Evolutionary conservation across 2,797 vertebrate species (phyloP), one percentile per base, ranked within the genome.

Genomic region (Pogonophryne albipinna): DNA sequence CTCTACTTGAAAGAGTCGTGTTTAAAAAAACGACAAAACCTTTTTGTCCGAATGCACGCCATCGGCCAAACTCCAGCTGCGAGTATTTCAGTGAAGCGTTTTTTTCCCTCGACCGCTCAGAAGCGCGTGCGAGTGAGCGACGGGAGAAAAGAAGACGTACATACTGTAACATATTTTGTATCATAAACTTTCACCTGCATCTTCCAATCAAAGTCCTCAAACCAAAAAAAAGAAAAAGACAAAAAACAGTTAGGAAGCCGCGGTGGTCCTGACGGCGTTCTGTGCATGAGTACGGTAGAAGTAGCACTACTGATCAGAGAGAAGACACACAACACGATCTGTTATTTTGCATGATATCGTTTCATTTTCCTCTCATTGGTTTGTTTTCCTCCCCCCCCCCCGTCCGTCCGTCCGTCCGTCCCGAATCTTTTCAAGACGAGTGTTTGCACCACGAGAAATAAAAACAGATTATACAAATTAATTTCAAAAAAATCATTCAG

Each of bases 161-260:
- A 89, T 81, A 91, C 81, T 95, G 93, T 95, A 95, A 94, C 89
- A 94, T 94, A 93, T 93, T 94, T 95, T 95, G 93, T 95, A 94
- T 93, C 92, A 95, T 95, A 95, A 91, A 89, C 90, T 55, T 87
- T 92, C 94, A 94, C 92, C 89, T 92, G 94, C 94, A 95, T 94
- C 93, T 88, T 94, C 88, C 87, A 91, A 85, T 57, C 85, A 46
- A 62, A 78, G 61, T 61, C 79, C 78, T 83, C 83, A 64, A 70
- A 85, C 42, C 38, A 61, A 82, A 83, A 82, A 76, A 76, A 66
- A 41, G 19, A 50, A 42, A 46, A 46, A 60, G 16, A 3, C 1
- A 11, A 14, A 52, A 58, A 81, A 66, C 74, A 78, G 34, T 27
- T 8, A 49, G 50, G 55, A 46, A 17, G 82, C 47, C 19, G 76